Evolutionary conservation across 2,888 invertebrate genomes (phyloP).

Genomic region (Polymixis lichenea): DNA sequence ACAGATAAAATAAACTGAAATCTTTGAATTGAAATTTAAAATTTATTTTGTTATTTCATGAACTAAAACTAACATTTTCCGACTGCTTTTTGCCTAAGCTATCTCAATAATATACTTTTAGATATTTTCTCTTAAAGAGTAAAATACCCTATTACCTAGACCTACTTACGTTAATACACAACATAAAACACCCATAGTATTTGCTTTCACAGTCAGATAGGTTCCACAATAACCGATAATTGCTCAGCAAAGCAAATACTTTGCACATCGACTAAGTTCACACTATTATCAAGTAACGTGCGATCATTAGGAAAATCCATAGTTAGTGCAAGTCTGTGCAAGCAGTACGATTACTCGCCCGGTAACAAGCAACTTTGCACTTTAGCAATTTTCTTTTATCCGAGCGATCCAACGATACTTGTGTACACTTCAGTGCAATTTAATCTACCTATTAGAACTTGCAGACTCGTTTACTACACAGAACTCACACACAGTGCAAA

Average conservation of each 20-base stretch:
- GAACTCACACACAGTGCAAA: constrained; percentile 24
- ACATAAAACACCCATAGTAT: not conserved
- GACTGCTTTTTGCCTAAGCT: no score
- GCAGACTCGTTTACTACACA: constrained; percentile 11
- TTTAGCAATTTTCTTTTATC: constrained; percentile 40
- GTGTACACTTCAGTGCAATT: constrained; percentile 48
- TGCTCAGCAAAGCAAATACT: constrained; percentile 2
- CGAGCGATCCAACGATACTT: constrained; percentile 10
- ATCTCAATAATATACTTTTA: no score
- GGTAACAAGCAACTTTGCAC: constrained; percentile 39
- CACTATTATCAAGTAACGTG: constrained; percentile 6
- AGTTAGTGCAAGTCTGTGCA: constrained; percentile 19
- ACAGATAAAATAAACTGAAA: no score
- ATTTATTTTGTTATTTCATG: no score
- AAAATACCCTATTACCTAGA: no score
- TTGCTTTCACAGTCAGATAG: not conserved
- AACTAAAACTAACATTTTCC: no score
- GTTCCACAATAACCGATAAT: constrained; percentile 1
- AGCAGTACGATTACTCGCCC: constrained; percentile 25
- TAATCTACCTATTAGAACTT: constrained; percentile 38
- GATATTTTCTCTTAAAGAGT: no score
- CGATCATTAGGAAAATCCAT: constrained; percentile 27
- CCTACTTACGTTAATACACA: no score
- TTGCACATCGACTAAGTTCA: constrained; percentile 4
- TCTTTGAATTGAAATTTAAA: no score